Evolutionary conservation across 2,888 invertebrate species (phyloP).

Genomic region (Phortica magna): DNA sequence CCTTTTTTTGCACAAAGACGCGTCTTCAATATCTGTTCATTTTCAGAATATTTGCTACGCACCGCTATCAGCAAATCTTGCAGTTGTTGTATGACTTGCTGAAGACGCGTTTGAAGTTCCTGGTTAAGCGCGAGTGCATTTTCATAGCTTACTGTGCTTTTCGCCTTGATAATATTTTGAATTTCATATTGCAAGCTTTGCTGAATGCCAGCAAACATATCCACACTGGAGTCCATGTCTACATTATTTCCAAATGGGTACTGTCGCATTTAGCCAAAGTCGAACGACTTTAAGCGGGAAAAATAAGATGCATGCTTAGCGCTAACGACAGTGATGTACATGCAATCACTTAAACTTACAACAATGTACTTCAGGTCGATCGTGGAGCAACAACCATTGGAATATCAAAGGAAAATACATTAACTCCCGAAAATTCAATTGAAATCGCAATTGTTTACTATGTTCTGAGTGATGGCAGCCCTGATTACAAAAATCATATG

Average conservation of each 20-base stretch:
- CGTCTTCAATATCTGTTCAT: conserved; percentile 57
- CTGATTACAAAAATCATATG: no score
- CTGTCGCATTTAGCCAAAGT: no score
- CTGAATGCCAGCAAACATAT: neutral
- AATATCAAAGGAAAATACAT: no score
- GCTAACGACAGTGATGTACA: no score
- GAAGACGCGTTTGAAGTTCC: conserved; percentile 65
- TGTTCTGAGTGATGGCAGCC: no score
- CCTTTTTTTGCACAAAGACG: conserved; percentile 30
- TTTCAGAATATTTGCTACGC: conserved; percentile 58
- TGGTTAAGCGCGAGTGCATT: conserved; percentile 67
- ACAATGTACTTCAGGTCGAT: no score
- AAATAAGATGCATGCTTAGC: no score
- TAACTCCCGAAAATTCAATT: no score
- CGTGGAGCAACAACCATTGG: no score
- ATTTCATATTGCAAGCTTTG: neutral
- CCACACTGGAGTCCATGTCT: neutral
- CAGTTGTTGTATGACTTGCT: conserved; percentile 55
- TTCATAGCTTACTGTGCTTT: conserved; percentile 41
- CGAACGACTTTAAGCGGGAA: no score
- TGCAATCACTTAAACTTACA: no score
- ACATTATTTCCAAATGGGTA: neutral
- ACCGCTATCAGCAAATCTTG: conserved; percentile 56
- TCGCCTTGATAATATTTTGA: neutral
- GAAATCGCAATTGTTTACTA: no score